Percentiles rank a stretch among this genome's conserved stretches.
Evolutionary conservation across 2,113 vertebrate species (phyloP).

Genomic region (Coptodon bakossiorum): DNA sequence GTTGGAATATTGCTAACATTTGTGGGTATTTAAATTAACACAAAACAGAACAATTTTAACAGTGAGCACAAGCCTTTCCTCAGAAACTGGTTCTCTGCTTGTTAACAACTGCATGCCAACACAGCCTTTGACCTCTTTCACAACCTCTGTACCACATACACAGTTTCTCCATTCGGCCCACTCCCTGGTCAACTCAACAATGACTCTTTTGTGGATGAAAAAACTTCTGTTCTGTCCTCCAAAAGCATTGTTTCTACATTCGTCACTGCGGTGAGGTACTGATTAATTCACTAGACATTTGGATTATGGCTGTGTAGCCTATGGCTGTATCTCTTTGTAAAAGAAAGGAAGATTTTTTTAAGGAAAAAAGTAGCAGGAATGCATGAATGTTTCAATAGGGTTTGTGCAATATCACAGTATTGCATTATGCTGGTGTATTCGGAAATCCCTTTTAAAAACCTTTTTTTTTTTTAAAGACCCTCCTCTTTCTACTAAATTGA

Average conservation of each 20-base stretch:
- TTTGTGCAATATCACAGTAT: background rate
- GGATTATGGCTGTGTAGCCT: background rate
- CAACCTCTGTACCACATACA: conserved; percentile 39
- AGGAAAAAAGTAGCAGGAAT: background rate
- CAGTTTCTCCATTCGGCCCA: conserved; percentile 44
- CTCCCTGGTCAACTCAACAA: conserved; percentile 54
- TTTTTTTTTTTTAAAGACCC: background rate
- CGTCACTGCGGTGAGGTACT: conserved; percentile 28
- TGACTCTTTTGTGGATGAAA: conserved; percentile 54
- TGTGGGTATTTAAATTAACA: background rate
- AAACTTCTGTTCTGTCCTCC: conserved; percentile 29
- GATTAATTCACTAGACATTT: conserved; percentile 44
- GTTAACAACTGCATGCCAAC: background rate
- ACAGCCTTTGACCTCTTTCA: conserved; percentile 17
- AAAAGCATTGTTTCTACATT: conserved; percentile 64
- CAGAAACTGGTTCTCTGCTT: background rate
- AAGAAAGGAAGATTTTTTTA: background rate
- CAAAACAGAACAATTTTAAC: background rate
- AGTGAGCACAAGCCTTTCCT: background rate
- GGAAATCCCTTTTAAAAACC: background rate
- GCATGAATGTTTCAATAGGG: background rate
- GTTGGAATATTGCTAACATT: background rate
- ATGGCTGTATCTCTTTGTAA: background rate
- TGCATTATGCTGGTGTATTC: background rate
- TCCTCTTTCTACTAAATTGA: background rate